Evolutionary conservation across 2,113 vertebrate species (phyloP).

Genomic region (Sinosuthora webbiana): DNA sequence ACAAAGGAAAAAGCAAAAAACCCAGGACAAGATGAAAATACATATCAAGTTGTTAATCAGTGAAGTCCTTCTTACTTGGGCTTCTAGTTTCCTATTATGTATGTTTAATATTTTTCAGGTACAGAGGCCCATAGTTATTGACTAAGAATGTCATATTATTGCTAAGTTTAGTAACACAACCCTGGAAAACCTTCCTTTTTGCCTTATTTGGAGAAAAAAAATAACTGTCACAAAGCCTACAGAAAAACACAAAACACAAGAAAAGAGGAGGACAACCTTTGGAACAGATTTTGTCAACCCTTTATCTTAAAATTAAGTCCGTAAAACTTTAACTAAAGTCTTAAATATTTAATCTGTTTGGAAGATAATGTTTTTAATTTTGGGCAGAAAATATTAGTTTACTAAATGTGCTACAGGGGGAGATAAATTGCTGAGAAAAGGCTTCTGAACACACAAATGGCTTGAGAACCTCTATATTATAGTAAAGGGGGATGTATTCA

Average conservation of each 20-base stretch:
- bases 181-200: not conserved
- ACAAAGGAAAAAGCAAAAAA: not conserved
- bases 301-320: not conserved
- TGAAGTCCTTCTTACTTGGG: not conserved
- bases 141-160: not conserved
- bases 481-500: not conserved
- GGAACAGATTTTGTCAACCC: not conserved
- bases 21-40: not conserved
- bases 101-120: not conserved
- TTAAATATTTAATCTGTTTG: not conserved
- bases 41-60: not conserved
- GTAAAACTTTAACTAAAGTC: not conserved
- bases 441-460: not conserved
- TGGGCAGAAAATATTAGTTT: not conserved
- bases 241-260: not conserved
- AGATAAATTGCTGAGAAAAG: not conserved
- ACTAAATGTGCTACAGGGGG: not conserved
- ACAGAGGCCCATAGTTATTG: not conserved
- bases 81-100: not conserved
- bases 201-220: not conserved
- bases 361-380: not conserved
- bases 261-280: not conserved
- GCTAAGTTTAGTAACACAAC: not conserved
- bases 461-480: not conserved
- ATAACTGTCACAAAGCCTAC: fast-evolving